Percentiles rank a stretch among this genome's conserved stretches.
These are phyloP conservation scores for Oreochromis spilurus DNA, from an alignment of 2,113 vertebrate species.

Conservation along the genomic window DNA sequence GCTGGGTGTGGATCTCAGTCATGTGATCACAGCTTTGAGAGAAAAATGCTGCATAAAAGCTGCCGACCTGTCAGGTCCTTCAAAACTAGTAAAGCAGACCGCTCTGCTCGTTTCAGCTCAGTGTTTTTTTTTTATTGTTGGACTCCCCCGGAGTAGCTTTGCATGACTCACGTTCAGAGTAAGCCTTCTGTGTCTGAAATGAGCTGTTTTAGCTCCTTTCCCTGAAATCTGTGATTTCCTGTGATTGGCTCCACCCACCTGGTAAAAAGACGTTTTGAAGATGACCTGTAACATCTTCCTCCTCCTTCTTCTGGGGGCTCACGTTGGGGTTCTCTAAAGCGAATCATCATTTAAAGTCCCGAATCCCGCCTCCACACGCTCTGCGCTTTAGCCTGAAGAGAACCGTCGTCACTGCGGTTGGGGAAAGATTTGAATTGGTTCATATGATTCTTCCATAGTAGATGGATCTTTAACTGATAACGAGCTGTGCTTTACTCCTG, in stretches of 20 bases:
- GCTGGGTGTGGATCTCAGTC: neutral
- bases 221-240: neutral
- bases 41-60: neutral
- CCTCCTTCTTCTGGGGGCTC: accelerated
- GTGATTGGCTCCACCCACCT: neutral
- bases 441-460: neutral
- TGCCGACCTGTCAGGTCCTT: neutral
- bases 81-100: accelerated
- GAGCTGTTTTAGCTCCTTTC: neutral
- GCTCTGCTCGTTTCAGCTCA: neutral
- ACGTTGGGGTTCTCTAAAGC: neutral
- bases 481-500: accelerated
- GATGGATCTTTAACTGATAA: neutral
- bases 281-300: neutral
- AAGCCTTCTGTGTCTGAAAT: neutral
- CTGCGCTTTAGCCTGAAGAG: neutral
- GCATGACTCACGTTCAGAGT: neutral
- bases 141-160: neutral
- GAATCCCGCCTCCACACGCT: neutral
- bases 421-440: neutral
- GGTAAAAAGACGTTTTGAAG: neutral
- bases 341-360: neutral
- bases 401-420: neutral
- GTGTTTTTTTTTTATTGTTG: neutral
- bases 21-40: neutral